These are phyloP conservation scores for Bubo bubo DNA, from an alignment of 2,113 vertebrate species.

Conservation along the genomic window DNA sequence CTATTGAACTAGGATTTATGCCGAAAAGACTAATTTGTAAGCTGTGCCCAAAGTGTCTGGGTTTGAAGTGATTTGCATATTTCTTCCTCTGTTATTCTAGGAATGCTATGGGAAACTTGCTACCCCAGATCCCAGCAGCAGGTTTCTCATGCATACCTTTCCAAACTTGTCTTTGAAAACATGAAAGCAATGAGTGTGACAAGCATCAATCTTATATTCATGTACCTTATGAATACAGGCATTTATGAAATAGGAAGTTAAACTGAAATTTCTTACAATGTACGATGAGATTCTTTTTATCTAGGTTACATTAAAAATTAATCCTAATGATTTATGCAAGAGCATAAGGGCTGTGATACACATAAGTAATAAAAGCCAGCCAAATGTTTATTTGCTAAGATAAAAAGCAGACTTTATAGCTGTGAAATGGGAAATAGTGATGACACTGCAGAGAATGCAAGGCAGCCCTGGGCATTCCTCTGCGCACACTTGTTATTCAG, in stretches of 20 bases:
- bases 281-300: background rate
- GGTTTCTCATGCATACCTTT: slow-evolving; percentile 63
- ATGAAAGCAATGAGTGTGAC: background rate
- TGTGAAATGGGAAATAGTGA: background rate
- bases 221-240: background rate
- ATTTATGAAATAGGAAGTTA: background rate
- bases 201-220: background rate
- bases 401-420: background rate
- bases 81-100: slow-evolving; percentile 56
- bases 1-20: slow-evolving; percentile 67
- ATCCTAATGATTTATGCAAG: slow-evolving; percentile 41
- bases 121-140: slow-evolving; percentile 36
- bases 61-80: slow-evolving; percentile 68
- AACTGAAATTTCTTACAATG: background rate
- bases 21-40: slow-evolving; percentile 71
- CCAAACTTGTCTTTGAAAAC: slow-evolving; percentile 8
- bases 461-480: background rate
- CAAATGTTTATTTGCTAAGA: background rate
- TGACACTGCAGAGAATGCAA: background rate
- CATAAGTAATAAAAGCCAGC: background rate
- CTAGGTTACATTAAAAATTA: slow-evolving; percentile 31
- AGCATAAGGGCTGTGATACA: slow-evolving; percentile 1
- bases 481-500: background rate
- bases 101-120: slow-evolving; percentile 66
- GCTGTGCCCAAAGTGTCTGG: slow-evolving; percentile 62